phyloP scores from a whole-genome alignment of 2,797 vertebrate species.

The Taenioides sp. region DNA sequence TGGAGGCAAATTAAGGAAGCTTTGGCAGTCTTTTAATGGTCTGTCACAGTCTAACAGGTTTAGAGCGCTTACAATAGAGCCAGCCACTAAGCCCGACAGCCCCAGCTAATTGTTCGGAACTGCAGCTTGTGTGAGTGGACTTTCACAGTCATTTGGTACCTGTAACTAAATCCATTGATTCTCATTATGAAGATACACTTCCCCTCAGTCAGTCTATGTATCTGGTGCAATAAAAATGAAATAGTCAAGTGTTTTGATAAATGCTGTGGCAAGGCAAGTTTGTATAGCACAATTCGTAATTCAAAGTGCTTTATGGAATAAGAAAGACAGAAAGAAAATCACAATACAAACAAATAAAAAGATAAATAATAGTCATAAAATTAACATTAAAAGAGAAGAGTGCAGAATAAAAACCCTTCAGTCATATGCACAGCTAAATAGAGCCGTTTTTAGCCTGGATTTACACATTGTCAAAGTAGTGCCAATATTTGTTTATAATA shows the following conservation, averaged over 20 bases:
- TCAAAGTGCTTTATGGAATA: too few species aligned
- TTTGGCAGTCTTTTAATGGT: constrained; percentile 81
- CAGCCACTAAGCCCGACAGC: constrained; percentile 77
- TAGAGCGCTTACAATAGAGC: constrained; percentile 80
- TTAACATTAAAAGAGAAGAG: not conserved
- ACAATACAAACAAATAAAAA: not conserved
- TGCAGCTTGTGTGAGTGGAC: constrained; percentile 37
- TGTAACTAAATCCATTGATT: constrained; percentile 70
- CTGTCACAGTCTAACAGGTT: constrained; percentile 82
- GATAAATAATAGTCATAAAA: not conserved
- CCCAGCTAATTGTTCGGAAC: constrained; percentile 80
- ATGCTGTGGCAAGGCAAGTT: constrained; percentile 21
- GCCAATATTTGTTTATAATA: too few species aligned
- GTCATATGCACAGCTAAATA: too few species aligned
- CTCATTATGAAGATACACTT: constrained; percentile 64
- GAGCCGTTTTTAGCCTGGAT: too few species aligned
- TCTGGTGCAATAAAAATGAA: constrained; percentile 47
- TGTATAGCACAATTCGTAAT: not conserved
- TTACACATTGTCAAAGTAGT: too few species aligned
- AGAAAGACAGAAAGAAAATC: too few species aligned
- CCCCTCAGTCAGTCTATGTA: constrained; percentile 40
- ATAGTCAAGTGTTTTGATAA: constrained; percentile 33
- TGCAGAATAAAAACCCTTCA: too few species aligned
- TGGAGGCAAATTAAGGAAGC: constrained; percentile 72
- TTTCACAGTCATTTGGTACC: constrained; percentile 49